phyloP scores from a whole-genome alignment of 1,140 invertebrate species.

The Pseudomyrmex cubaensis region DNA sequence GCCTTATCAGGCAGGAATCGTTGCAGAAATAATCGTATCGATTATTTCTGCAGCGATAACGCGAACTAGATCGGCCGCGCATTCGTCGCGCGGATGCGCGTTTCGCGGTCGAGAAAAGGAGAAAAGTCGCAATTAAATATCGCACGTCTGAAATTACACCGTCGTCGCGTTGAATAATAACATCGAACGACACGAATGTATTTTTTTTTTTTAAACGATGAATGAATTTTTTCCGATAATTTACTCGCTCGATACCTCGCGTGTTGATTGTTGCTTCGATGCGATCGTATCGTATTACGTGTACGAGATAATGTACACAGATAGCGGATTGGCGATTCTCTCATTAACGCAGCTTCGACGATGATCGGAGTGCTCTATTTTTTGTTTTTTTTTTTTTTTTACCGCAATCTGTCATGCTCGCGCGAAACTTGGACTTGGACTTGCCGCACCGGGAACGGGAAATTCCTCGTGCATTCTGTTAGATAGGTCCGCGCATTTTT shows the following conservation, averaged over 20 bases:
- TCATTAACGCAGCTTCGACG: too few species aligned
- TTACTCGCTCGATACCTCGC: not conserved
- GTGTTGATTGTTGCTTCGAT: not conserved
- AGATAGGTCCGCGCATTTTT: not conserved
- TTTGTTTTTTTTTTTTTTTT: too few species aligned
- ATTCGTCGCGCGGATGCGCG: not conserved
- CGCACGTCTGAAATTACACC: conserved; percentile 16
- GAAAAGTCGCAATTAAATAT: conserved; percentile 13
- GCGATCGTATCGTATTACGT: not conserved
- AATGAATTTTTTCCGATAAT: not conserved
- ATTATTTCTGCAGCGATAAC: conserved; percentile 62
- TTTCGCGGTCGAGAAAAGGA: conserved; percentile 38
- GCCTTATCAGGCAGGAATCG: not conserved
- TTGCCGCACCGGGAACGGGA: not conserved
- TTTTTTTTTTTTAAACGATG: too few species aligned
- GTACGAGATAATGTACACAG: not conserved
- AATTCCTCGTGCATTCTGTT: conserved; percentile 18
- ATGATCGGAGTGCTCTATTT: too few species aligned
- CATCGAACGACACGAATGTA: not conserved
- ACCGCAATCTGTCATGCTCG: not conserved
- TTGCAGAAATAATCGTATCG: not conserved
- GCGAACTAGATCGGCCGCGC: conserved; percentile 29
- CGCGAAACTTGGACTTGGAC: not conserved
- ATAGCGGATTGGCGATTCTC: too few species aligned
- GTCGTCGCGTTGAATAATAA: conserved; percentile 24